phyloP scores from a whole-genome alignment of 2,888 invertebrate genomes.

The Athalia rosae region DNA sequence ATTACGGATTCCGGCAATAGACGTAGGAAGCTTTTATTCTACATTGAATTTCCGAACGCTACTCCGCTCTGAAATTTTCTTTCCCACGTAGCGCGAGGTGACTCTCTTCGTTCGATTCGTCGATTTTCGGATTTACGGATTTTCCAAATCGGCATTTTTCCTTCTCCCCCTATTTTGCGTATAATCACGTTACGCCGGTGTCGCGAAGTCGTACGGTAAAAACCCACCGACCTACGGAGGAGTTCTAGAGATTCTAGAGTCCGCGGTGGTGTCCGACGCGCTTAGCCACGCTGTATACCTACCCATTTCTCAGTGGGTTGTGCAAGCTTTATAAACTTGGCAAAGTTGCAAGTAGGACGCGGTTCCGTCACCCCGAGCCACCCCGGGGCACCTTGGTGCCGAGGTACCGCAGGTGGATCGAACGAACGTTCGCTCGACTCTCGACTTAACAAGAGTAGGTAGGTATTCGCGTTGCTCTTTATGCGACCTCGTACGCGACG shows the following conservation, averaged over 20 bases:
- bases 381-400: constrained; percentile 29
- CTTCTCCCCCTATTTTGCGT: no score
- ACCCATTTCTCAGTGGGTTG: constrained; percentile 23
- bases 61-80: not conserved
- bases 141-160: no score
- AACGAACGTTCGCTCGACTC: not conserved
- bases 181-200: no score
- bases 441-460: not conserved
- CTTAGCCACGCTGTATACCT: not conserved
- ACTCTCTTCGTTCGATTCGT: no score
- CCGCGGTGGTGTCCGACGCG: not conserved
- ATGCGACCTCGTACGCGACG: not conserved
- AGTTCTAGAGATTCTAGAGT: not conserved
- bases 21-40: not conserved
- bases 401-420: constrained; percentile 30
- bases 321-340: constrained; percentile 40
- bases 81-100: no score
- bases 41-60: not conserved
- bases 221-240: no score
- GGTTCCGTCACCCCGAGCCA: constrained; percentile 25
- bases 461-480: not conserved
- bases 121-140: no score
- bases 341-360: constrained; percentile 40
- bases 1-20: constrained; percentile 21
- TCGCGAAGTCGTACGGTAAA: no score